Evolutionary conservation across 64 coral and sea anemone genomes (phyloP).

Genomic region (Anthopleura sola): DNA sequence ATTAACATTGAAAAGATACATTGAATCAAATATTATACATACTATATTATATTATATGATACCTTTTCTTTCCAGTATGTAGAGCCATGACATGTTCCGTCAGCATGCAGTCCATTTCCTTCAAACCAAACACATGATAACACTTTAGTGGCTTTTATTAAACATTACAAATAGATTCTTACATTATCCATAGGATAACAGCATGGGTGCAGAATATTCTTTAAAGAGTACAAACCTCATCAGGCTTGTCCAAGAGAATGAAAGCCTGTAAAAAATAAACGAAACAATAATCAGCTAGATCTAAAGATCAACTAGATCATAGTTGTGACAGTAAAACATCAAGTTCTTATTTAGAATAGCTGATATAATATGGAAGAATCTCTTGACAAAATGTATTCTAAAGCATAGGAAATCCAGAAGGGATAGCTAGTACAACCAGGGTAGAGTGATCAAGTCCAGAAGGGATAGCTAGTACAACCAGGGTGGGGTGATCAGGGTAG

Average conservation of each 20-base stretch:
- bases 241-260: constrained; percentile 92
- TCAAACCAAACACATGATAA: constrained; percentile 8
- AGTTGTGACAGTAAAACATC: too few species aligned
- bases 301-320: background rate
- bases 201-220: background rate
- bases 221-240: constrained; percentile 66
- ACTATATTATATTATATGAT: too few species aligned
- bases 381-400: too few species aligned
- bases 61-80: constrained; percentile 97
- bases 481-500: too few species aligned
- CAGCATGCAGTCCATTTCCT: constrained; percentile 98
- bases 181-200: background rate
- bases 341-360: too few species aligned
- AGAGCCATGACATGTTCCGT: constrained; percentile 97
- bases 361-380: too few species aligned
- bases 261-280: constrained; percentile 59
- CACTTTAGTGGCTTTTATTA: background rate
- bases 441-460: too few species aligned
- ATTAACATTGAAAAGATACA: too few species aligned
- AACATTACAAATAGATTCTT: background rate
- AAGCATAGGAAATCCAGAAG: too few species aligned
- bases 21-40: too few species aligned
- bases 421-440: too few species aligned
- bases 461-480: too few species aligned
- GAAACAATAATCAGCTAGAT: background rate